These are phyloP conservation scores for Tenebrio molitor DNA, from an alignment of 1,140 invertebrate species.

Conservation along the genomic window DNA sequence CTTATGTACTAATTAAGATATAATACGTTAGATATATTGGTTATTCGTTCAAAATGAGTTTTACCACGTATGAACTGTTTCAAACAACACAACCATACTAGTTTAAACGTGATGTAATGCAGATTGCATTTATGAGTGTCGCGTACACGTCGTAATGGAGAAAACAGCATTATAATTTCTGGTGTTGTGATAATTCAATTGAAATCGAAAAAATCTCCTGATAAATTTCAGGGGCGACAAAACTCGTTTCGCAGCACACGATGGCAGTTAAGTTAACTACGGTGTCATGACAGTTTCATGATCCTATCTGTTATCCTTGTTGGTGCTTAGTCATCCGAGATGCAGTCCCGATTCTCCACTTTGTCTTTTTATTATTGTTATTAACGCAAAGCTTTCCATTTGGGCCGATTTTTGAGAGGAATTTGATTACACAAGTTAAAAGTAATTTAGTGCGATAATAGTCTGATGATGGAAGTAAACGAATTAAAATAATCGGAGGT, in stretches of 20 bases:
- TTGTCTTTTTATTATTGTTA: neutral
- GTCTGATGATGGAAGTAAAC: slow-evolving; percentile 25
- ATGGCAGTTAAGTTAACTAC: slow-evolving; percentile 18
- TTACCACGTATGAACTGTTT: neutral
- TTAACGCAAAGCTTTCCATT: neutral
- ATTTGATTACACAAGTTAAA: neutral
- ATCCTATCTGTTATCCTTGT: slow-evolving; percentile 29
- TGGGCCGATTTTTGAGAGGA: neutral
- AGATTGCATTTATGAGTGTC: neutral
- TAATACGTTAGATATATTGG: neutral
- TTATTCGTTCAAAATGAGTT: neutral
- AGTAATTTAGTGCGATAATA: slow-evolving; percentile 16
- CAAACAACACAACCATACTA: neutral
- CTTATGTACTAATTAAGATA: neutral
- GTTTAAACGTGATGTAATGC: neutral
- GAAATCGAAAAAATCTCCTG: neutral
- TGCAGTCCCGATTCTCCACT: slow-evolving; percentile 4
- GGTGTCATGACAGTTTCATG: slow-evolving; percentile 27
- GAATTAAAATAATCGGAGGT: slow-evolving; percentile 33
- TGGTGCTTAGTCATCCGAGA: slow-evolving; percentile 20
- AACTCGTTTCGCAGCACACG: slow-evolving; percentile 18
- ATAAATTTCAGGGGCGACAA: slow-evolving; percentile 22
- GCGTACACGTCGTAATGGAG: neutral
- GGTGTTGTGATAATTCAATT: slow-evolving; percentile 4
- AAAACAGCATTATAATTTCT: neutral